These are phyloP conservation scores for Oostethus manadensis DNA, from an alignment of 2,113 vertebrate genomes.

Conservation along the genomic window DNA sequence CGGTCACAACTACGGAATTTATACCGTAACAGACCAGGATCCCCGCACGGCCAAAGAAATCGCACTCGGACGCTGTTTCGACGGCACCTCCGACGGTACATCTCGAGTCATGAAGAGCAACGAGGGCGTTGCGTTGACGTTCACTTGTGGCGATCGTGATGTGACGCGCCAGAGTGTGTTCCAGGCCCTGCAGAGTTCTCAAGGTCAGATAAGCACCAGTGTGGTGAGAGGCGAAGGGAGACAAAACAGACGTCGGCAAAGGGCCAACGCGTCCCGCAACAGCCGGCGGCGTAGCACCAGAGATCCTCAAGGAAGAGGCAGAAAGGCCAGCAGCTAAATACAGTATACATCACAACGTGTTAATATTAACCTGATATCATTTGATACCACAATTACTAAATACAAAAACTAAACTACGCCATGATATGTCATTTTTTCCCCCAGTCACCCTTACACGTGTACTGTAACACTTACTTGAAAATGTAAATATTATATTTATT, in stretches of 20 bases:
- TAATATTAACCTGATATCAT: not conserved
- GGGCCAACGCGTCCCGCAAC: slow-evolving; percentile 46
- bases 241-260: slow-evolving; percentile 64
- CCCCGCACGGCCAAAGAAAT: slow-evolving; percentile 92
- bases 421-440: not conserved
- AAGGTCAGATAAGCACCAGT: slow-evolving; percentile 55
- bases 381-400: slow-evolving; percentile 7
- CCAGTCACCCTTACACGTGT: slow-evolving; percentile 33
- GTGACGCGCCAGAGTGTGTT: slow-evolving; percentile 78
- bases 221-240: slow-evolving; percentile 50
- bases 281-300: slow-evolving; percentile 65
- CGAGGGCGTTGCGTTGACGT: slow-evolving; percentile 83
- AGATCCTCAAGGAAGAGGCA: slow-evolving; percentile 32
- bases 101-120: slow-evolving; percentile 91
- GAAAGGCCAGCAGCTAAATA: slow-evolving; percentile 44
- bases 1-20: slow-evolving; percentile 97
- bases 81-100: slow-evolving; percentile 86
- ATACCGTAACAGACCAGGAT: slow-evolving; percentile 96
- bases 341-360: not conserved
- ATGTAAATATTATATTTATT: slow-evolving; percentile 92
- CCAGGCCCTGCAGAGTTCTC: slow-evolving; percentile 75
- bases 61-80: slow-evolving; percentile 91
- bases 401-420: not conserved
- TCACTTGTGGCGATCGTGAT: slow-evolving; percentile 82
- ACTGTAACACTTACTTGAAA: slow-evolving; percentile 80